Percentiles rank a stretch among this genome's conserved stretches.
These are phyloP conservation scores for Tanytarsus gracilentus DNA, from an alignment of 2,888 invertebrate species.

Conservation along the genomic window DNA sequence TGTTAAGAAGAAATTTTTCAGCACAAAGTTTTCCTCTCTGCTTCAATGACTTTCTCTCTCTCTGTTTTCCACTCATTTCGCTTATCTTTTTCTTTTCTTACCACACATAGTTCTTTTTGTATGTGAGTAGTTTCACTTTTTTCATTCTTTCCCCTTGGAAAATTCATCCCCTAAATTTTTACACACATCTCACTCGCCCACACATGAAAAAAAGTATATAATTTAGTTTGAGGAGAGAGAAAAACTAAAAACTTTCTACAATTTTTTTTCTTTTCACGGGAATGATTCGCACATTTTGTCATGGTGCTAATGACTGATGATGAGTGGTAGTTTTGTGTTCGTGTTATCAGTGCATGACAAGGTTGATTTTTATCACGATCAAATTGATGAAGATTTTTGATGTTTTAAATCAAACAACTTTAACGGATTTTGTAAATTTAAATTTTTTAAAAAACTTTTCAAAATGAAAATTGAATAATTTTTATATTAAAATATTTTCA, in stretches of 20 bases:
- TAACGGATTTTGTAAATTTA: no score
- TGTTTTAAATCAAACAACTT: no score
- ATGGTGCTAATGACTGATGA: no score
- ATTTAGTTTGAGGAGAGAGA: neutral
- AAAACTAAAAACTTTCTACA: neutral
- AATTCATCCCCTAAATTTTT: slow-evolving; percentile 11
- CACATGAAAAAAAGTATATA: neutral
- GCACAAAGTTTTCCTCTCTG: neutral
- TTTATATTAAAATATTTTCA: no score
- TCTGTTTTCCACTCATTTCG: neutral
- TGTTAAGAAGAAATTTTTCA: slow-evolving; percentile 20
- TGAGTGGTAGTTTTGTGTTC: no score
- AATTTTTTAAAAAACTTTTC: no score
- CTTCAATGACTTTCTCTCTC: slow-evolving; percentile 1
- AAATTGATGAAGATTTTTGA: no score
- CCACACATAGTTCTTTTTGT: slow-evolving; percentile 11
- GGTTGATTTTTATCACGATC: no score
- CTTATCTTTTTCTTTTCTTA: neutral
- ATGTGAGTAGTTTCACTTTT: slow-evolving; percentile 1
- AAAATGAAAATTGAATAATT: no score
- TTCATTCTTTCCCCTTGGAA: neutral
- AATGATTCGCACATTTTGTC: no score
- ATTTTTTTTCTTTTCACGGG: no score
- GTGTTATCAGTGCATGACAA: no score
- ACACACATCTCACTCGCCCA: neutral